These are phyloP conservation scores for Schizopygopsis pylzovi DNA, from an alignment of 2,797 vertebrate species.

Conservation along the genomic window DNA sequence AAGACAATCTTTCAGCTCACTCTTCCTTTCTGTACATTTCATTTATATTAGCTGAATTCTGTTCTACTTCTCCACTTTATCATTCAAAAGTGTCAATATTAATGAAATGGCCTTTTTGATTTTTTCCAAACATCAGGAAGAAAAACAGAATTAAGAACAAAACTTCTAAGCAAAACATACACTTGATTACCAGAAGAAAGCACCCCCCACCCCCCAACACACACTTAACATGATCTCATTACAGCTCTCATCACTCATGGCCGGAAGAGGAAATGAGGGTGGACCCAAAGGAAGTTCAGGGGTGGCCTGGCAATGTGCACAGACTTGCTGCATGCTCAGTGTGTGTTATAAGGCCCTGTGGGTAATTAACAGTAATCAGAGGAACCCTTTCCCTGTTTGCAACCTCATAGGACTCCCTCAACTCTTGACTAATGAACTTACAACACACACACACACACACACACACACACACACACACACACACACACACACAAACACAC, in stretches of 20 bases:
- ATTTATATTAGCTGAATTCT: neutral
- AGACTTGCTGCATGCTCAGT: slow-evolving; percentile 23
- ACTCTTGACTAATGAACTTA: slow-evolving; percentile 54
- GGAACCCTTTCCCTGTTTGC: slow-evolving; percentile 55
- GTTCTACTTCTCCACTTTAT: neutral
- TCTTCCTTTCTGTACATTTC: neutral
- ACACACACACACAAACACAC: neutral
- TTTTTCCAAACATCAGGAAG: slow-evolving; percentile 7
- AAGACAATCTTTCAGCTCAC: neutral
- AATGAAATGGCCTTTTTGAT: neutral
- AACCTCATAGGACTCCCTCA: slow-evolving; percentile 59
- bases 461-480: neutral
- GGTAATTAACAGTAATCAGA: slow-evolving; percentile 66
- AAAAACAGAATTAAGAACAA: slow-evolving; percentile 9
- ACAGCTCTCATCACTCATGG: slow-evolving; percentile 62
- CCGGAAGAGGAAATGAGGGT: slow-evolving; percentile 61
- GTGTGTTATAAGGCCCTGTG: slow-evolving; percentile 59
- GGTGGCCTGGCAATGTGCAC: slow-evolving; percentile 57
- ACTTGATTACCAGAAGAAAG: slow-evolving; percentile 36
- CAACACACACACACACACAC: slow-evolving; percentile 26
- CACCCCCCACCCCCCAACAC: neutral
- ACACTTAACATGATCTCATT: slow-evolving; percentile 49
- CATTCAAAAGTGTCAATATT: no score
- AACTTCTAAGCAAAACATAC: slow-evolving; percentile 13
- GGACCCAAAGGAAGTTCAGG: slow-evolving; percentile 62